phyloP scores from a whole-genome alignment of 1,140 invertebrate species.

The Lepidurus packardi region DNA sequence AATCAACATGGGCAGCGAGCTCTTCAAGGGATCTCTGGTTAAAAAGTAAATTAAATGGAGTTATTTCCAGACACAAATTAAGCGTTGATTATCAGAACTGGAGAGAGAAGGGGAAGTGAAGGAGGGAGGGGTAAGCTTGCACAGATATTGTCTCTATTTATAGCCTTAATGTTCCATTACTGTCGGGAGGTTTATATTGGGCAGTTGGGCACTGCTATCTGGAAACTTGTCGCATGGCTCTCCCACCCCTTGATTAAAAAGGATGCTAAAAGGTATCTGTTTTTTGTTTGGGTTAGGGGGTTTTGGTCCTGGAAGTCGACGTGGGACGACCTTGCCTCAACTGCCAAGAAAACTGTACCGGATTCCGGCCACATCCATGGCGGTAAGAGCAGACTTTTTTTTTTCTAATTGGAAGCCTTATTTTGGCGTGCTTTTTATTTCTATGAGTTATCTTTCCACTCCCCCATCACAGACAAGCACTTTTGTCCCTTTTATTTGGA shows the following conservation, averaged over 20 bases:
- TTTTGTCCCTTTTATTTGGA: not conserved
- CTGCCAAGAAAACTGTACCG: constrained; percentile 70
- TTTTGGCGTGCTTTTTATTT: constrained; percentile 7
- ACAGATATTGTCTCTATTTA: constrained; percentile 15
- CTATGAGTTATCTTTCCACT: not conserved
- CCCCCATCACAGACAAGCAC: not conserved
- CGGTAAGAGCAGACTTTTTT: constrained; percentile 57
- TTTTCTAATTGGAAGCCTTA: constrained; percentile 14
- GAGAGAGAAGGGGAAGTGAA: not conserved
- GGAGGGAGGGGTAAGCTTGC: not conserved
- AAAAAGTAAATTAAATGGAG: not conserved
- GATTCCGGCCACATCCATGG: constrained; percentile 74
- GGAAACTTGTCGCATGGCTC: not conserved
- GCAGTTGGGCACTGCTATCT: not conserved
- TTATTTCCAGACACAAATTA: not conserved
- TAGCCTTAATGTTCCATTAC: not conserved
- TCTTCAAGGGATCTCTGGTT: too few relatives aligned
- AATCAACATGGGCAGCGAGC: too few relatives aligned
- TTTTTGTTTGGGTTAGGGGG: constrained; percentile 55
- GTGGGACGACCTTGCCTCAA: constrained; percentile 74
- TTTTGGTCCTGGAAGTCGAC: constrained; percentile 72
- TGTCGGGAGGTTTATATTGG: constrained; percentile 15
- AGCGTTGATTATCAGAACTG: not conserved
- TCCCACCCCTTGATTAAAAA: not conserved
- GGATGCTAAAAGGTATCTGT: not conserved